phyloP scores from a whole-genome alignment of 2,888 invertebrate genomes.

The Lymantria dispar region DNA sequence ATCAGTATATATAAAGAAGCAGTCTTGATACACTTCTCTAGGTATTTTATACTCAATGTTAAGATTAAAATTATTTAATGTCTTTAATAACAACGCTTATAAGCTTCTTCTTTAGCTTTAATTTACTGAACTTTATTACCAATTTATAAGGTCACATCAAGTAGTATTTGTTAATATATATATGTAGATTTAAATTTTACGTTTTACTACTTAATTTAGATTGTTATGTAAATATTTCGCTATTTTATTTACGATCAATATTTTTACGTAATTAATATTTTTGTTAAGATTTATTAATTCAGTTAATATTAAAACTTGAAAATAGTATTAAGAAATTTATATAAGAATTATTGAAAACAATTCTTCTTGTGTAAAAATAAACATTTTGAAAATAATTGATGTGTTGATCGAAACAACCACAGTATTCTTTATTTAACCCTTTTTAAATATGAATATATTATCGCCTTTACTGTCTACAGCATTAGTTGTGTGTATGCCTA shows the following conservation, averaged over 20 bases:
- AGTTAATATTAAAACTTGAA: slow-evolving; percentile 50
- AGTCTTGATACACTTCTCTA: slow-evolving; percentile 37
- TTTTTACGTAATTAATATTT: slow-evolving; percentile 58
- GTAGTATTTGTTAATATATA: slow-evolving; percentile 63
- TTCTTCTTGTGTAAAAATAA: slow-evolving; percentile 75
- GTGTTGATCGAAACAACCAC: slow-evolving; percentile 26
- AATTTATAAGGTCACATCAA: slow-evolving; percentile 49
- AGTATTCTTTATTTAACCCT: slow-evolving; percentile 17
- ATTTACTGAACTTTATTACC: slow-evolving; percentile 44
- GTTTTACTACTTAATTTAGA: slow-evolving; percentile 59
- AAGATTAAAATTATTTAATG: slow-evolving; percentile 32
- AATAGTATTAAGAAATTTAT: slow-evolving; percentile 58
- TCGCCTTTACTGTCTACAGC: too few species aligned
- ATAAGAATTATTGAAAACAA: slow-evolving; percentile 62
- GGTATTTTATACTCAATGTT: slow-evolving; percentile 41
- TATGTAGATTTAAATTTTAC: slow-evolving; percentile 52
- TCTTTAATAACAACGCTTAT: slow-evolving; percentile 35
- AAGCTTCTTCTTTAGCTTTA: slow-evolving; percentile 48
- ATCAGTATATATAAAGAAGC: slow-evolving; percentile 23
- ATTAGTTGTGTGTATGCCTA: too few species aligned
- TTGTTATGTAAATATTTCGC: slow-evolving; percentile 77
- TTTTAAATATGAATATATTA: too few species aligned
- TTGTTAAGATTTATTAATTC: slow-evolving; percentile 49
- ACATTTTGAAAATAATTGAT: slow-evolving; percentile 57
- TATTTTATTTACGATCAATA: slow-evolving; percentile 63